Evolutionary conservation across 2,113 vertebrate species (phyloP), one percentile per base, ranked within the genome.

Genomic region (Sinocyclocheilus maitianheensis): DNA sequence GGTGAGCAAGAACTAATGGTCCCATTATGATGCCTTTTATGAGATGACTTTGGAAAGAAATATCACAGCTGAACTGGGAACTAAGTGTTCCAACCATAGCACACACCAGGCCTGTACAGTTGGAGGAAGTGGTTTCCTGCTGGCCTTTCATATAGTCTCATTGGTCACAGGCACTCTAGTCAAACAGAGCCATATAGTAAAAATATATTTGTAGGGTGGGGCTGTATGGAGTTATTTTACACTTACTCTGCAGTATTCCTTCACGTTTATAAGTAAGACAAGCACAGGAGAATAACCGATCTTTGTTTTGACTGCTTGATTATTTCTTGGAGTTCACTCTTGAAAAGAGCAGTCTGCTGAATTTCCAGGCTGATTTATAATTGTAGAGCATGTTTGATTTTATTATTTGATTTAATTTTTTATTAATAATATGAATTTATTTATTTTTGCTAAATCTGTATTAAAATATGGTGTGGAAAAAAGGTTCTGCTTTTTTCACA

Each of bases 111-210:
- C 72, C n/a, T 18, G 37, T 43, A 53, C 4, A 34, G 18, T n/a
- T 26, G 71, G 51, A 84, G 48, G 69, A 76, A 51, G 37, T 60
- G 75, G 74, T 74, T 71, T 79, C n/a, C 13, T 30, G 5, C 9
- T 14, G 20, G 65, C 60, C 76, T 62, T 58, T 80, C 40, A 75
- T 63, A 30, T 72, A 16, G 22, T 65, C 65, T 58, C 13, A 55
- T 67, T 76, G 81, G 20, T 83, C 43, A 77, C 84, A 77, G 12
- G 62, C 72, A 77, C 55, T 46, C 13, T 43, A 43, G 34, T 77
- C 46, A 77, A 16, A 13, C 48, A 18, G 53, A 18, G 24, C 75
- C 22, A 0, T 34, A 24, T 37, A 67, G 58, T 71, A 48, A 34
- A 71, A 83, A 13, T 22, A 51, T 63, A 24, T 51, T 62, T 34